Base-by-base conservation (phyloP, 2,888 invertebrate species). In the Encarsia formosa region DNA sequence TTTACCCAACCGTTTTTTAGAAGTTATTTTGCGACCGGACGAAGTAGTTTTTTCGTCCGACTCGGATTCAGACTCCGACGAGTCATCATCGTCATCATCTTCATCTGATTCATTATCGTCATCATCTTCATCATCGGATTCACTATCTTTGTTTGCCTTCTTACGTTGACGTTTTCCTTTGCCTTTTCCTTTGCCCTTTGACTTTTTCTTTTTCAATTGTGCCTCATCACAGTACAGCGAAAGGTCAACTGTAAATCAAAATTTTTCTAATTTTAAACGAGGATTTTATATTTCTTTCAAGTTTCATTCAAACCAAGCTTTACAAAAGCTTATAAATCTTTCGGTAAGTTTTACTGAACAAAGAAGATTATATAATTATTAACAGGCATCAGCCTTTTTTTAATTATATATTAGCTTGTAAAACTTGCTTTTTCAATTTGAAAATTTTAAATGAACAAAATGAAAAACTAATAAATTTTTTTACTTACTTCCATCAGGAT, bases 141-240 rank as follows among this genome's bases (percentile, higher is more conserved):
- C 63, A 13, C 64, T 63, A 1, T 62, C 55, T 15, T 62, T 64
- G 56, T 62, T 54, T n/a, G n/a, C n/a, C 54, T 66, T 69, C 52
- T 71, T 71, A 32, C 68, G 68, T 20, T 64, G 63, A 48, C 63
- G 71, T 58, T 74, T 77, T 49, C 80, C 68, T 84, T 84, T 59
- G 18, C 59, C 54, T n/a, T 61, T 38, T 41, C 46, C 59, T 45
- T 59, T 64, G 66, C 64, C 70, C 76, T 61, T 77, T 65, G 67
- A 78, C 76, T 81, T 82, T 68, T 86, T 77, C 65, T 67, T 78
- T 75, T 81, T 83, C 58, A 90, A 75, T 73, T 90, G 90, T 51
- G 88, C 86, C 75, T 90, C 90, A 70, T 89, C 88, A 70, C 84
- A 88, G 75, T 86, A 90, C 43, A 91, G 77, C 13, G 90, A 90